Evolutionary conservation across 2,113 vertebrate genomes (phyloP), one percentile per base, ranked within the genome.

Genomic region (Sturnira hondurensis): DNA sequence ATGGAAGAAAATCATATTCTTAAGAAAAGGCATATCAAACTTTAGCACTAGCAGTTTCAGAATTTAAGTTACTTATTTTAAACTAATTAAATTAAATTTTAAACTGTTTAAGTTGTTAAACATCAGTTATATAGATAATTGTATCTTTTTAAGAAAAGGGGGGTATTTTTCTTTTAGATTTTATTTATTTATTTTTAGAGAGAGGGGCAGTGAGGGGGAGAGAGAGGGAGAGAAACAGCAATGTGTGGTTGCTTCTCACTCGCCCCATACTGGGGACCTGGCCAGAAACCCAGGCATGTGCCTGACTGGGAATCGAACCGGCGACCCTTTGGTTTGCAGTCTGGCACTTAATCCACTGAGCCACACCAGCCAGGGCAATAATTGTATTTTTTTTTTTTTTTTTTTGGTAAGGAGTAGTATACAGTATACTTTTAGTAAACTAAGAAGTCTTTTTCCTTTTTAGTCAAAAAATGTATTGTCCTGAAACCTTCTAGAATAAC

Each of bases 1-100:
- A 82, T 97, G 97, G 98, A 98, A 99, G 98, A 98, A 98, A 98
- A 97, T 97, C 91, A 95, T 98, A 96, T 98, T 98, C 97, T 98
- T 98, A 97, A 87, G 61, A 95, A 97, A 96, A 93, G 93, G 78
- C 67, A 95, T 98, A 95, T 76, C 78, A 70, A 67, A 54, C 13
- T 94, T 54, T 22, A 56, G 54, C 54, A 56, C 0, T 96, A 89
- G 80, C 78, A 91, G 22, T 93, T 92, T 85, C 65, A 92, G 65
- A 81, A 88, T 88, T 95, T 65, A 94, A 86, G 41, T 89, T 89
- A 54, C 38, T 56, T 56, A 17, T 16, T 16, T 86, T 76, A 96
- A 92, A 86, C 45, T 47, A 47, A 47, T 47, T 47, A 47, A 47
- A 47, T 47, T 47, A 47, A 47, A 11, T 92, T 89, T 97, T 12